phyloP scores from a whole-genome alignment of 2,888 invertebrate species.

The Nephrotoma guestfalica region DNA sequence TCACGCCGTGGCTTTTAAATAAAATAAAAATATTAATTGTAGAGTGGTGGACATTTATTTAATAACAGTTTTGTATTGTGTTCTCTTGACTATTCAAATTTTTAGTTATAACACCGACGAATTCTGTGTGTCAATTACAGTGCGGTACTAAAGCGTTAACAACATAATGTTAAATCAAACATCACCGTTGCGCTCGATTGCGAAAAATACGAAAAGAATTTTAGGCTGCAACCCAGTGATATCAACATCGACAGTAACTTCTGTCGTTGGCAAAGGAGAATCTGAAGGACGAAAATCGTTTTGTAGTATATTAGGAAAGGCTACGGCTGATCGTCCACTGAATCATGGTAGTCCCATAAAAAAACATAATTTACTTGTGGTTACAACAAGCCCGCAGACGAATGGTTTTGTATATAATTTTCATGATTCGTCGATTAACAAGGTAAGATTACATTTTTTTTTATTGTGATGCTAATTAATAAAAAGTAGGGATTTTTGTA shows the following conservation, averaged over 20 bases:
- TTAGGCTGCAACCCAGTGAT: neutral
- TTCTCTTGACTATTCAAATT: no score
- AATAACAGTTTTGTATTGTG: neutral
- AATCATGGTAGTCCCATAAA: neutral
- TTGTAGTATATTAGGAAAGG: neutral
- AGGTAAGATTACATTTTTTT: neutral
- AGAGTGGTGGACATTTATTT: neutral
- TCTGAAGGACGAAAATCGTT: neutral
- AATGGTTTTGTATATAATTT: neutral
- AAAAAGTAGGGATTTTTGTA: no score
- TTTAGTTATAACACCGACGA: neutral
- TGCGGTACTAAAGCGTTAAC: neutral
- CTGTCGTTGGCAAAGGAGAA: neutral
- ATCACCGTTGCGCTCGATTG: neutral
- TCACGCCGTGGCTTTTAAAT: neutral
- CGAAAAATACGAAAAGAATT: neutral
- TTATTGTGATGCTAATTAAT: neutral
- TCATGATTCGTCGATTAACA: neutral
- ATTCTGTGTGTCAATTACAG: neutral
- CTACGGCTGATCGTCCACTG: neutral
- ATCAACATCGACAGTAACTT: neutral
- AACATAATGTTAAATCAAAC: neutral
- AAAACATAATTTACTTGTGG: neutral
- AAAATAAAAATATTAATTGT: neutral
- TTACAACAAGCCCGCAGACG: neutral